These are phyloP conservation scores for Agonopterix alstromeriana DNA, from an alignment of 2,888 invertebrate genomes.

Conservation along the genomic window DNA sequence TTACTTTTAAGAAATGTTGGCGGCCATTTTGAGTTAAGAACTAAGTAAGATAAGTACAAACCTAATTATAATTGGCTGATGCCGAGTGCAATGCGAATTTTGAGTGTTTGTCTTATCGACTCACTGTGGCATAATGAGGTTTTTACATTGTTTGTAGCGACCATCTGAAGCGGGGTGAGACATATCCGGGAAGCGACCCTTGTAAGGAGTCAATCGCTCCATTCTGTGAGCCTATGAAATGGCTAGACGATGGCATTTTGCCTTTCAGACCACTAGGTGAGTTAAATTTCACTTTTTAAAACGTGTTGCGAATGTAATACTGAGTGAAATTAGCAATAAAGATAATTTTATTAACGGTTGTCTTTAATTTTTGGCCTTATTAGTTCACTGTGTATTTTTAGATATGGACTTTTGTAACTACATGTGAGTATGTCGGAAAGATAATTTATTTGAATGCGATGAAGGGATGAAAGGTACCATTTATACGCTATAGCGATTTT, in stretches of 20 bases:
- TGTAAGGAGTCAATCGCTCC: constrained; percentile 26
- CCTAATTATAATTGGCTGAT: constrained; percentile 21
- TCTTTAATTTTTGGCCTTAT: neutral
- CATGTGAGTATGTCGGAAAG: constrained; percentile 20
- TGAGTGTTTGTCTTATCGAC: constrained; percentile 25
- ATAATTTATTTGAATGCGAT: neutral
- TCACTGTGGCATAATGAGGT: constrained; percentile 56
- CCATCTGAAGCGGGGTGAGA: constrained; percentile 60
- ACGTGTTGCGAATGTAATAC: constrained; percentile 36
- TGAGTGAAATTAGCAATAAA: neutral
- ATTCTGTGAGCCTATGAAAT: constrained; percentile 29
- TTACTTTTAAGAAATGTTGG: constrained; percentile 17
- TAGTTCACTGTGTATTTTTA: neutral
- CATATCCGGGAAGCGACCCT: constrained; percentile 26
- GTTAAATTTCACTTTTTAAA: constrained; percentile 29
- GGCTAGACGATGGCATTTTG: constrained; percentile 26
- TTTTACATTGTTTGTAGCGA: constrained; percentile 64
- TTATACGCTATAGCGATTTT: too few species aligned
- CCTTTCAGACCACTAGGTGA: constrained; percentile 48
- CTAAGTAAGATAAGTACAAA: constrained; percentile 49
- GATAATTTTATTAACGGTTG: constrained; percentile 8
- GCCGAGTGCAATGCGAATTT: constrained; percentile 45
- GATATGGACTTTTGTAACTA: constrained; percentile 43
- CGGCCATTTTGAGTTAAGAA: constrained; percentile 16
- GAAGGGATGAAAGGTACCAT: too few species aligned